A percentile compares a stretch with the other conserved stretches of the same genome.
phyloP scores from a whole-genome alignment of 2,113 vertebrate genomes.

The Pyxicephalus adspersus region DNA sequence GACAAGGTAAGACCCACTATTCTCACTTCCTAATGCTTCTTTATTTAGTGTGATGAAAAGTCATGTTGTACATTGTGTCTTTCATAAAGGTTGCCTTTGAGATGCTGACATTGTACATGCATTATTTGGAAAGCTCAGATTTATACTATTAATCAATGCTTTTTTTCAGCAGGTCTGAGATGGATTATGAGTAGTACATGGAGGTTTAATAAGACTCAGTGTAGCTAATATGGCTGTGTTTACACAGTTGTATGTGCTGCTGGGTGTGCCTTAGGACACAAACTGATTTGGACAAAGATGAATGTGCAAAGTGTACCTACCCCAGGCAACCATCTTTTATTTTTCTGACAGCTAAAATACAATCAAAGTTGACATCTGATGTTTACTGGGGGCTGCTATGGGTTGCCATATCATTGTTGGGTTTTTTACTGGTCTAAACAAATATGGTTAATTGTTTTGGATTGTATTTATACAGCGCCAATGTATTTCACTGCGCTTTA shows the following conservation, averaged over 20 bases:
- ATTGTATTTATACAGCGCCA: no score
- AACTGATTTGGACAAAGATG: not conserved
- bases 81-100: not conserved
- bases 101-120: not conserved
- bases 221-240: slow-evolving; percentile 29
- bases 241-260: not conserved
- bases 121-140: not conserved
- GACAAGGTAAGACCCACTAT: slow-evolving; percentile 5
- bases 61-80: not conserved
- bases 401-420: not conserved
- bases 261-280: slow-evolving; percentile 22
- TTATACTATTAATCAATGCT: not conserved
- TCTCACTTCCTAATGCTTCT: not conserved
- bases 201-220: not conserved
- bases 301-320: not conserved
- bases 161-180: not conserved
- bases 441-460: not conserved
- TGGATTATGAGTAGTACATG: not conserved
- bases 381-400: not conserved
- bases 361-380: not conserved
- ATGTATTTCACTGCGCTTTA: no score
- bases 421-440: not conserved
- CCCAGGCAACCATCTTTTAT: not conserved
- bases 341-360: not conserved
- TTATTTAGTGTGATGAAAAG: not conserved